A percentile compares a stretch with the other conserved stretches of the same genome.
phyloP scores from a whole-genome alignment of 2,888 invertebrate genomes.

The Lordiphosa fenestrarum region DNA sequence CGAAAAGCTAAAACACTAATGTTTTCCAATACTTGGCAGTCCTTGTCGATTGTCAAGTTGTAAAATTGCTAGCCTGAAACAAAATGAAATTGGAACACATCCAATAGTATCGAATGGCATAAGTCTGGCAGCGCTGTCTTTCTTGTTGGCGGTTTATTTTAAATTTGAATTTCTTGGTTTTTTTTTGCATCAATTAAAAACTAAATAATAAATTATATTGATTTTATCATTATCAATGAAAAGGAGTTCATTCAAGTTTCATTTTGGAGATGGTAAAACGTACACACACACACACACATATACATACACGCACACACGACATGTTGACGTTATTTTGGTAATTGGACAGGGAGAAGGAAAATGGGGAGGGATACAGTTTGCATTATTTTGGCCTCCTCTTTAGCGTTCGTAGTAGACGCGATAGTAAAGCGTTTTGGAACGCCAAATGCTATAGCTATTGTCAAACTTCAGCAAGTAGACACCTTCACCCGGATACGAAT shows the following conservation, averaged over 20 bases:
- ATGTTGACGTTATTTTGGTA: slow-evolving; percentile 1
- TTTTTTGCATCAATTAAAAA: slow-evolving; percentile 37
- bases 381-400: slow-evolving; percentile 33
- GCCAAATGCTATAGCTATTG: slow-evolving; percentile 99
- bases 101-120: too few species aligned
- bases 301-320: not conserved
- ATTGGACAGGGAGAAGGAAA: too few species aligned
- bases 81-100: too few species aligned
- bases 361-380: not conserved
- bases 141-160: slow-evolving; percentile 12
- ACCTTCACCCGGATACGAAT: slow-evolving; percentile 97
- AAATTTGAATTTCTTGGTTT: slow-evolving; percentile 22
- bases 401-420: slow-evolving; percentile 97
- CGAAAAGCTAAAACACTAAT: too few species aligned
- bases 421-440: slow-evolving; percentile 99
- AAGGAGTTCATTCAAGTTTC: slow-evolving; percentile 4
- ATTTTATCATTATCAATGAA: slow-evolving; percentile 38
- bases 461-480: slow-evolving; percentile 99
- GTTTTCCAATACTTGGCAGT: too few species aligned
- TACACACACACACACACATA: too few species aligned
- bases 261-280: too few species aligned
- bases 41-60: too few species aligned
- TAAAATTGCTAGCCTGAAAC: too few species aligned
- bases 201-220: slow-evolving; percentile 68
- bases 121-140: too few species aligned